Evolutionary conservation across 1,140 invertebrate genomes (phyloP), one percentile per base, ranked within the genome.

Genomic region (Mactra quadrangularis): DNA sequence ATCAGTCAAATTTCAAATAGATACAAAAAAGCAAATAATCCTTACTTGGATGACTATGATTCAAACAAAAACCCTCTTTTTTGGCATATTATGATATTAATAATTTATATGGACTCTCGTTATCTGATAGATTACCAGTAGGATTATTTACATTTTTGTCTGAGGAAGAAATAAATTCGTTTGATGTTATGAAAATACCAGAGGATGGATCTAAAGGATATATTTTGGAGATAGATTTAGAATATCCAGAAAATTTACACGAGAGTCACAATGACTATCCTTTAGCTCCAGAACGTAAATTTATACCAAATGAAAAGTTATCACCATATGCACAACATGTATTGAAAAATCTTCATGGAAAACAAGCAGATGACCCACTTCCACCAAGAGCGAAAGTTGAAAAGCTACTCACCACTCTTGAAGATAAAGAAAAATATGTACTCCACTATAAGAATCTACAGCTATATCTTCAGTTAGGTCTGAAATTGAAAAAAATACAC

Each of bases 211-310:
- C 89, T 27, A 82, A 83, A 57, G 94, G 95, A 11, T 95, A 93
- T 83, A 94, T 95, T 78, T 88, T 95, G 55, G 94, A 95, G 71
- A 85, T 92, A 13, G 88, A 92, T 84, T 53, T 93, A 35, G 62
- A 87, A n/a, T 93, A 93, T 83, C 90, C 91, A 22, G 9, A 86
- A 57, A 1, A 92, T 27, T 59, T 95, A 25, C 95, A 95, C 89
- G 90, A 95, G 70, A 25, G 31, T 7, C 94, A 95, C 90, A 93
- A 91, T 83, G 93, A 94, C 84, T 93, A 94, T 55, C 94, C 94
- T 45, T 92, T 94, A 82, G 93, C 91, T 82, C 87, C 93, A 13
- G 92, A 94, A 86, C 60, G 60, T 15, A 77, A 70, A 71, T 31
- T 59, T 57, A 71, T 82, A 38, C 33, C 50, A 25, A 78, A 85